Evolutionary conservation across 2,888 invertebrate species (phyloP).

Genomic region (Dyspetes luteomarginatus): DNA sequence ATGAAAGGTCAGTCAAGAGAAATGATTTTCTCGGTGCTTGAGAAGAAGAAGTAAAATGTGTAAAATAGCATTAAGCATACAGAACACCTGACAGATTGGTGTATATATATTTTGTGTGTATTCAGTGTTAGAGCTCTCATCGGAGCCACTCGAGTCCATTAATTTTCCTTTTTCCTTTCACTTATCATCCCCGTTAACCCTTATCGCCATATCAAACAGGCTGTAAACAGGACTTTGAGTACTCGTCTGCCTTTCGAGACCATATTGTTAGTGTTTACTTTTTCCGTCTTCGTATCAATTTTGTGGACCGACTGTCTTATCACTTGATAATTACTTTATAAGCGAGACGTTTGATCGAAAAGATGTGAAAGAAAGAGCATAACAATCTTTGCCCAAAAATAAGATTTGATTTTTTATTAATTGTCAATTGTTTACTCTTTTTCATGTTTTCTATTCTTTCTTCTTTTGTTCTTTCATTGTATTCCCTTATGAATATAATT

Average conservation of each 20-base stretch:
- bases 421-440: no score
- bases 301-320: no score
- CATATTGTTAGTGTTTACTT: not conserved
- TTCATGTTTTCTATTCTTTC: no score
- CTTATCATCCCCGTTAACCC: slow-evolving; percentile 11
- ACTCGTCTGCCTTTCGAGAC: not conserved
- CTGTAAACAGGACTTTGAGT: slow-evolving; percentile 16
- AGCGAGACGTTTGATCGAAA: no score
- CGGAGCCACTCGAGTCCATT: slow-evolving; percentile 20
- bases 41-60: slow-evolving; percentile 2
- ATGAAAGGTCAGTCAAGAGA: slow-evolving; percentile 51
- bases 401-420: no score
- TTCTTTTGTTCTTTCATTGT: no score
- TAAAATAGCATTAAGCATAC: not conserved
- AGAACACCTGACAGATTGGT: not conserved
- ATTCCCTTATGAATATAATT: no score
- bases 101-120: no score
- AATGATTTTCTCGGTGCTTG: slow-evolving; percentile 38
- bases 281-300: not conserved
- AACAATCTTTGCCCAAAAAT: no score
- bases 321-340: no score
- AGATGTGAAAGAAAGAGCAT: no score
- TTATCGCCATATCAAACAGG: slow-evolving; percentile 19
- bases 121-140: slow-evolving; percentile 16
- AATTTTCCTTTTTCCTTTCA: slow-evolving; percentile 27